These are phyloP conservation scores for Serranus cabrilla DNA, from an alignment of 2,797 vertebrate species.

Conservation along the genomic window DNA sequence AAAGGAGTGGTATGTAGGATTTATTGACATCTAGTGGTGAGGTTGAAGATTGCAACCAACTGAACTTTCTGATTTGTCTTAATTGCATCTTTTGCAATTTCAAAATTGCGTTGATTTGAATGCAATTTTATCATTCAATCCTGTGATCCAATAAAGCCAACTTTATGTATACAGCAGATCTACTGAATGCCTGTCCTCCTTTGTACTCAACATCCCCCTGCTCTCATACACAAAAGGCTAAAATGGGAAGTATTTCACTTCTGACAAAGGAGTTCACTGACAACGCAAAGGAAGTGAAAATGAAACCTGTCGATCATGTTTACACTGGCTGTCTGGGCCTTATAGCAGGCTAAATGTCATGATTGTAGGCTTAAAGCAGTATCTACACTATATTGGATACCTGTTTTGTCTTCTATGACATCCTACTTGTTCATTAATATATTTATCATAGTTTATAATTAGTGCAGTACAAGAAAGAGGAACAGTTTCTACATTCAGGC, in stretches of 20 bases:
- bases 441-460: background rate
- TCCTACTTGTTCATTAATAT: background rate
- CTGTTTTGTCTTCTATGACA: background rate
- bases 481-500: slow-evolving; percentile 26
- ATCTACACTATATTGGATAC: too few relatives aligned
- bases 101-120: too few relatives aligned
- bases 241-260: slow-evolving; percentile 59
- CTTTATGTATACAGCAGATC: background rate
- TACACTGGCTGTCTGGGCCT: slow-evolving; percentile 12
- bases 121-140: too few relatives aligned
- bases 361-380: background rate
- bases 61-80: too few relatives aligned
- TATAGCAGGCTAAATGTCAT: slow-evolving; percentile 1
- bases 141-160: too few relatives aligned
- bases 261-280: slow-evolving; percentile 33
- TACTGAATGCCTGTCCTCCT: background rate
- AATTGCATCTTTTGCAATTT: too few relatives aligned
- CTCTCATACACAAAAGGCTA: slow-evolving; percentile 14
- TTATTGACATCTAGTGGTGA: too few relatives aligned
- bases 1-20: too few relatives aligned
- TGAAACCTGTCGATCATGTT: slow-evolving; percentile 39
- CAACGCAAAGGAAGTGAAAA: slow-evolving; percentile 68
- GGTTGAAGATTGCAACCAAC: too few relatives aligned
- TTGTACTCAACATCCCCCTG: slow-evolving; percentile 3
- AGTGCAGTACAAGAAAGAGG: background rate